A percentile compares a stretch with the other conserved stretches of the same genome.
phyloP scores from a whole-genome alignment of 2,797 vertebrate genomes.

The Spheniscus humboldti region DNA sequence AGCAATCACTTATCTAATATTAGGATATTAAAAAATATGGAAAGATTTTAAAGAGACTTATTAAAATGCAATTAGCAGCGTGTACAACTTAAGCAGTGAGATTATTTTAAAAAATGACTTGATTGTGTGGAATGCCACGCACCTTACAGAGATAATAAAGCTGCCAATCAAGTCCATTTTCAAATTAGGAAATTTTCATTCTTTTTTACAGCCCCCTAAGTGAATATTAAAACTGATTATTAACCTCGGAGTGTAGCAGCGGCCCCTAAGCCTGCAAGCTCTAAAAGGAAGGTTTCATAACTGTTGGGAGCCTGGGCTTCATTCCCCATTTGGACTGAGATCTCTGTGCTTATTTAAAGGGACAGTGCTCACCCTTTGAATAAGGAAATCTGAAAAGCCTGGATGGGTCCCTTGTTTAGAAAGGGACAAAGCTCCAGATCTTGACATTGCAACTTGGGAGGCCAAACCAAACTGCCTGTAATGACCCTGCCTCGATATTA shows the following conservation, averaged over 20 bases:
- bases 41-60: constrained; percentile 83
- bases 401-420: background rate
- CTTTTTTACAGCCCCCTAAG: constrained; percentile 75
- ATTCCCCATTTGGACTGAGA: background rate
- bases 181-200: constrained; percentile 72
- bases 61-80: constrained; percentile 81
- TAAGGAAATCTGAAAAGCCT: background rate
- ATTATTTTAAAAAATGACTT: constrained; percentile 78
- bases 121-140: constrained; percentile 79
- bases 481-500: background rate
- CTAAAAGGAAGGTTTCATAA: constrained; percentile 27
- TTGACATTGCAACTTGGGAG: background rate
- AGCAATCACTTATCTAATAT: constrained; percentile 83
- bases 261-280: constrained; percentile 24
- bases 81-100: constrained; percentile 79
- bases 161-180: constrained; percentile 77
- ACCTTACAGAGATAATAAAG: constrained; percentile 80
- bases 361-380: background rate
- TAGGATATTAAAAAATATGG: constrained; percentile 84
- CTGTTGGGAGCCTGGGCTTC: constrained; percentile 16
- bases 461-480: background rate
- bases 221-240: constrained; percentile 74
- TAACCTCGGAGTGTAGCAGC: constrained; percentile 51
- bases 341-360: constrained; percentile 12
- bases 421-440: background rate